A percentile compares a stretch with the other conserved stretches of the same genome.
phyloP scores from a whole-genome alignment of 2,113 vertebrate species.

The Nycticebus coucang region DNA sequence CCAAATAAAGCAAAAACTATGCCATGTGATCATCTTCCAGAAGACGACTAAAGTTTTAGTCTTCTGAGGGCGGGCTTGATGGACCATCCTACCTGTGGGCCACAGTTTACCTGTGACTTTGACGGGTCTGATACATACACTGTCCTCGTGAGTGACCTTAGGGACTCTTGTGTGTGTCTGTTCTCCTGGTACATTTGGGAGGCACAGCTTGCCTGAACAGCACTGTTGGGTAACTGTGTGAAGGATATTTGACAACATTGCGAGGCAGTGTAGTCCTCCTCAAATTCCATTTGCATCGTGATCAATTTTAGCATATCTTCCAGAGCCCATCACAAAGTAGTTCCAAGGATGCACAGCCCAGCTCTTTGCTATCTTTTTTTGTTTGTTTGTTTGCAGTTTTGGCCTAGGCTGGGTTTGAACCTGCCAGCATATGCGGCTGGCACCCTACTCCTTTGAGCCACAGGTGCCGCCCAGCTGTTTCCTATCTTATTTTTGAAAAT shows the following conservation, averaged over 20 bases:
- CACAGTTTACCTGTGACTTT: not conserved
- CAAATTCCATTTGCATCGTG: not conserved
- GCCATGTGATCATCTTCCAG: not conserved
- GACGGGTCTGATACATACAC: not conserved
- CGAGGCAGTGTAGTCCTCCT: not conserved
- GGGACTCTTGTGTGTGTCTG: not conserved
- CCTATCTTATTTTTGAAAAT: conserved; percentile 39
- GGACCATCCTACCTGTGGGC: not conserved
- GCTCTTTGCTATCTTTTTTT: conserved; percentile 7
- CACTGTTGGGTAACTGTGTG: not conserved
- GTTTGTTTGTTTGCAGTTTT: no score
- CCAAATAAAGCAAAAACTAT: not conserved
- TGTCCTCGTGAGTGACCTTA: not conserved
- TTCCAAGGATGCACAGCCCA: not conserved
- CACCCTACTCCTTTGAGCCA: no score
- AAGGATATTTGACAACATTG: not conserved
- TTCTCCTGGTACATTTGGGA: not conserved
- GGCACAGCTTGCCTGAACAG: not conserved
- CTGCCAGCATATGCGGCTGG: no score
- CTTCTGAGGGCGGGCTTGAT: not conserved
- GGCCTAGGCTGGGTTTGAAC: no score
- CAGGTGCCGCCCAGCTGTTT: not conserved
- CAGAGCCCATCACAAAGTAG: not conserved
- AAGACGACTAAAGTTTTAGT: not conserved
- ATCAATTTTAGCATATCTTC: not conserved